Evolutionary conservation across 1,140 invertebrate genomes (phyloP).

Genomic region (Pseudomyrmex pallidus): DNA sequence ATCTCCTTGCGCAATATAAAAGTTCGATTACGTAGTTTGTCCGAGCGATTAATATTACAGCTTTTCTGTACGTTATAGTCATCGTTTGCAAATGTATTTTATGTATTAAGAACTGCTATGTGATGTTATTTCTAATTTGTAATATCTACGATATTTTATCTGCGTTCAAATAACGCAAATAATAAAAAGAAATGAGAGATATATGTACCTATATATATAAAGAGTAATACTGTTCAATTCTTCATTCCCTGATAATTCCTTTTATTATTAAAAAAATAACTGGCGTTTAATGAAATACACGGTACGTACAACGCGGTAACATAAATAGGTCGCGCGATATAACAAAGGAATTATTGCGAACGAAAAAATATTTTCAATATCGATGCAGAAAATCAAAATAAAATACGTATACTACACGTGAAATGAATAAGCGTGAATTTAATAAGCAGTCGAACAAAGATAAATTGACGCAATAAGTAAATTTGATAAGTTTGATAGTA

Average conservation of each 20-base stretch:
- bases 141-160: slow-evolving; percentile 69
- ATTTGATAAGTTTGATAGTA: neutral
- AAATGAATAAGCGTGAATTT: neutral
- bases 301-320: neutral
- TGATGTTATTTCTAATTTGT: slow-evolving; percentile 78
- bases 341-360: slow-evolving; percentile 21
- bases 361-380: slow-evolving; percentile 29
- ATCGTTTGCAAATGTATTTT: slow-evolving; percentile 41
- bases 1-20: slow-evolving; percentile 49
- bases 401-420: neutral
- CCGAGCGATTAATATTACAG: slow-evolving; percentile 25
- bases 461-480: slow-evolving; percentile 16
- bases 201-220: neutral
- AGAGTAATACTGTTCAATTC: neutral
- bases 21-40: slow-evolving; percentile 54
- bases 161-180: slow-evolving; percentile 61
- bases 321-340: slow-evolving; percentile 4
- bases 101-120: slow-evolving; percentile 60
- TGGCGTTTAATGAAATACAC: neutral
- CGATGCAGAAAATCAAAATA: slow-evolving; percentile 1
- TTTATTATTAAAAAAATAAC: slow-evolving; percentile 38
- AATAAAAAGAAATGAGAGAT: slow-evolving; percentile 63
- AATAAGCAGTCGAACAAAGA: neutral
- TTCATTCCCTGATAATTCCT: neutral
- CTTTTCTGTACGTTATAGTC: slow-evolving; percentile 44